A percentile compares a stretch with the other conserved stretches of the same genome.
These are phyloP conservation scores for Aphaenogaster rudis DNA, from an alignment of 1,140 invertebrate species.

Conservation along the genomic window DNA sequence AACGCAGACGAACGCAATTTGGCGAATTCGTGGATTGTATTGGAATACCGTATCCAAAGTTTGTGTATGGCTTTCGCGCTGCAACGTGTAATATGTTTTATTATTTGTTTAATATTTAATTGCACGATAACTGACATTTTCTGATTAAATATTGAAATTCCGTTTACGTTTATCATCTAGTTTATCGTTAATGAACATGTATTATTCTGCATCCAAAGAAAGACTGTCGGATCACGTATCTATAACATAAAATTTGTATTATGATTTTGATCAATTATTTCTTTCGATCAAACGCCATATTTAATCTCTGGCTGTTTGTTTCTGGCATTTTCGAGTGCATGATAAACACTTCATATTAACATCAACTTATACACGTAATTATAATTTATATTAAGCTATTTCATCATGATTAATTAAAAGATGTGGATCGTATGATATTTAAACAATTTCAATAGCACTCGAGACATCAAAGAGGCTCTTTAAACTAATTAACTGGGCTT, in stretches of 20 bases:
- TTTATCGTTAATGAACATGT: background rate
- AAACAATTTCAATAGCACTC: conserved; percentile 44
- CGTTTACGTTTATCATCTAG: conserved; percentile 26
- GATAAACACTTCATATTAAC: conserved; percentile 40
- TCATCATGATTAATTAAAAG: conserved; percentile 53
- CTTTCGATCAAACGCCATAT: conserved; percentile 12
- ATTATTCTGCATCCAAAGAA: conserved; percentile 26
- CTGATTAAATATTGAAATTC: conserved; percentile 46
- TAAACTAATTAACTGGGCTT: conserved; percentile 55
- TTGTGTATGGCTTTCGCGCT: conserved; percentile 1
- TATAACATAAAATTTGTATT: background rate
- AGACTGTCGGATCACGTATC: background rate
- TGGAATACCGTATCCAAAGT: background rate
- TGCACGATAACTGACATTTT: conserved; percentile 15
- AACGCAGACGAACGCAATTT: conserved; percentile 13
- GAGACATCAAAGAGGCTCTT: conserved; percentile 61
- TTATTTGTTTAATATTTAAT: conserved; percentile 50
- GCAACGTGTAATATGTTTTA: conserved; percentile 29
- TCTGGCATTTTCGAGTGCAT: background rate
- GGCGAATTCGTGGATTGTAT: background rate
- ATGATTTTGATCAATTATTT: conserved; percentile 51
- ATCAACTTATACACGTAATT: conserved; percentile 34
- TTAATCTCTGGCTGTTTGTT: background rate
- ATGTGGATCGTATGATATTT: conserved; percentile 39
- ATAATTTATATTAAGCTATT: conserved; percentile 52